phyloP scores from a whole-genome alignment of 2,113 vertebrate species.

The Calypte anna region DNA sequence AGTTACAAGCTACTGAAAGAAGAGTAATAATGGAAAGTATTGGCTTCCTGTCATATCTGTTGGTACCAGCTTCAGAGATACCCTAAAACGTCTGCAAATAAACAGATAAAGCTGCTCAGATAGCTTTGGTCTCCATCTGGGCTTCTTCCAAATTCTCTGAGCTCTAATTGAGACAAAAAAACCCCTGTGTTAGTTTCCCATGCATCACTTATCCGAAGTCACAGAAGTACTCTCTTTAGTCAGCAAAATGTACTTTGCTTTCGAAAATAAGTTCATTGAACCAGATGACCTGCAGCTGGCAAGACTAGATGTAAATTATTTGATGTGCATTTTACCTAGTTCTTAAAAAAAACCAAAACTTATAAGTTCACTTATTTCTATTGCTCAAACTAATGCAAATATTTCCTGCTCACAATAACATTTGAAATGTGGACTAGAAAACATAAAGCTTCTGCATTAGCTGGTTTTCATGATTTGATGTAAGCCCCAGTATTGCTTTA shows the following conservation, averaged over 20 bases:
- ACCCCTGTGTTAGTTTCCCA: background rate
- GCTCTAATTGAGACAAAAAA: background rate
- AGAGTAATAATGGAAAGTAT: background rate
- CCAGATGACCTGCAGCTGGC: background rate
- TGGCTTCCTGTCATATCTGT: background rate
- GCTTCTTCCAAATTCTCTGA: background rate
- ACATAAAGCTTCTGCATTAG: background rate
- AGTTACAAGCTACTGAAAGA: background rate
- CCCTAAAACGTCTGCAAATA: background rate
- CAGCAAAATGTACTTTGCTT: constrained; percentile 29
- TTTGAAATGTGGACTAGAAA: background rate
- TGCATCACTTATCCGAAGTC: background rate
- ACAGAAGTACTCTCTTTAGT: background rate
- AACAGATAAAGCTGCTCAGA: background rate
- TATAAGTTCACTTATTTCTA: constrained; percentile 2
- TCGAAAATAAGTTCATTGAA: constrained; percentile 44
- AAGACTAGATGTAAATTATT: background rate
- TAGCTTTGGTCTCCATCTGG: background rate
- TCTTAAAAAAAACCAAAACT: background rate
- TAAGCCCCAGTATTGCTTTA: background rate
- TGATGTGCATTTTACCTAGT: background rate
- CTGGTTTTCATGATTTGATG: background rate
- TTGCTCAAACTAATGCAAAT: constrained; percentile 23
- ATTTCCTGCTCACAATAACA: background rate
- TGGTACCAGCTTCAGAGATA: background rate